A percentile compares a stretch with the other conserved stretches of the same genome.
Evolutionary conservation across 2,888 invertebrate genomes (phyloP).

Genomic region (Cephonodes hylas): DNA sequence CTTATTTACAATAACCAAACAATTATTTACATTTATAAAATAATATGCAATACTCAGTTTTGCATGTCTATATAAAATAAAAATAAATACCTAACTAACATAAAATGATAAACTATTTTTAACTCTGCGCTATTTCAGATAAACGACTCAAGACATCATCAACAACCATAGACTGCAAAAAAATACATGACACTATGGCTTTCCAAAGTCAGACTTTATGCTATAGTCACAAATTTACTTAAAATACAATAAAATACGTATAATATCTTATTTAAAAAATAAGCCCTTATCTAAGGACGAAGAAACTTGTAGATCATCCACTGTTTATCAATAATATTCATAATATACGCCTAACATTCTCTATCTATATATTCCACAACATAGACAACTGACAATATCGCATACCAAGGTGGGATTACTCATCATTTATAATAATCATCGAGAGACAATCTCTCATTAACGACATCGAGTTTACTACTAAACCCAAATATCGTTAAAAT

Average conservation of each 20-base stretch:
- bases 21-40: slow-evolving; percentile 34
- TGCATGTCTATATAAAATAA: slow-evolving; percentile 26
- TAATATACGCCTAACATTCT: neutral
- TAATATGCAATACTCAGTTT: slow-evolving; percentile 50
- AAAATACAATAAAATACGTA: slow-evolving; percentile 25
- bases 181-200: slow-evolving; percentile 14
- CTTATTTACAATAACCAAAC: slow-evolving; percentile 38
- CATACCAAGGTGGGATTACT: slow-evolving; percentile 10
- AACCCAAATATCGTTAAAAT: neutral
- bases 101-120: neutral
- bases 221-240: slow-evolving; percentile 9
- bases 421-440: slow-evolving; percentile 1
- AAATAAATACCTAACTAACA: slow-evolving; percentile 21
- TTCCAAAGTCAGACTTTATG: slow-evolving; percentile 5
- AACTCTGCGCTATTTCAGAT: neutral
- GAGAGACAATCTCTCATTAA: neutral
- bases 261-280: slow-evolving; percentile 12
- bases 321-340: neutral
- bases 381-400: slow-evolving; percentile 2
- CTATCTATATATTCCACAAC: slow-evolving; percentile 6
- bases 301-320: neutral
- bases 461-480: neutral
- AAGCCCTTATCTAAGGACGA: neutral
- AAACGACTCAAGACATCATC: neutral
- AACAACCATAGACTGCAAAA: slow-evolving; percentile 12